Conservation (phyloP, 2,113 vertebrate species). For the Xiphophorus hellerii region DNA sequence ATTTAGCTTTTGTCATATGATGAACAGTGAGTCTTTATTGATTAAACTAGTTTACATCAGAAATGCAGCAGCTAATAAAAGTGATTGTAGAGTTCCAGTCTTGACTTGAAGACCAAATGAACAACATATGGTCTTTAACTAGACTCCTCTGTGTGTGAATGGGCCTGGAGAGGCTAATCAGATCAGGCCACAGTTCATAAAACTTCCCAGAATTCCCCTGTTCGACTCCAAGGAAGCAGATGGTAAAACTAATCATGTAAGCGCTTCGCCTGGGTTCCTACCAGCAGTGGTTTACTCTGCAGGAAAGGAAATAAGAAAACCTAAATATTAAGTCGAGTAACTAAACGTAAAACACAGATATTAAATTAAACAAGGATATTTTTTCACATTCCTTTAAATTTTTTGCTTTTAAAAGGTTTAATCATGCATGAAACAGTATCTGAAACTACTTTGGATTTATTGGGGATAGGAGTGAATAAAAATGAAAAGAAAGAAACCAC, state of each 20-base stretch:
- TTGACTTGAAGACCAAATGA: constrained; percentile 3
- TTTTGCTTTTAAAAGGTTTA: neutral
- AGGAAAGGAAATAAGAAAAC: neutral
- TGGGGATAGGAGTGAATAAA: neutral
- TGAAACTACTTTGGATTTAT: neutral
- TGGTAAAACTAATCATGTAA: neutral
- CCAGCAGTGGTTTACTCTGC: neutral
- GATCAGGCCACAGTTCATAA: neutral
- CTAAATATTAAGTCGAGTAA: neutral
- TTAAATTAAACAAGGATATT: neutral
- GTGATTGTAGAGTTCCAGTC: neutral
- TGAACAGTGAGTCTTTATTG: neutral
- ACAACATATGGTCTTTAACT: constrained; percentile 9
- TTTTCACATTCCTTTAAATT: neutral
- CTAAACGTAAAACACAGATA: neutral
- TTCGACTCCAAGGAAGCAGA: neutral
- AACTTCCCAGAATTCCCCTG: neutral
- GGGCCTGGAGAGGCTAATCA: neutral
- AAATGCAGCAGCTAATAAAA: neutral
- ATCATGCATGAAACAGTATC: neutral
- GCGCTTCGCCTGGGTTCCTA: neutral
- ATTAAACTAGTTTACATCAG: neutral
- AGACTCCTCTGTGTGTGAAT: neutral
- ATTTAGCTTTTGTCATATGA: constrained; percentile 14
- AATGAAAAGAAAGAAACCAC: neutral